Conservation (phyloP, 2,113 vertebrate genomes). For the Sarotherodon lohbergeri region DNA sequence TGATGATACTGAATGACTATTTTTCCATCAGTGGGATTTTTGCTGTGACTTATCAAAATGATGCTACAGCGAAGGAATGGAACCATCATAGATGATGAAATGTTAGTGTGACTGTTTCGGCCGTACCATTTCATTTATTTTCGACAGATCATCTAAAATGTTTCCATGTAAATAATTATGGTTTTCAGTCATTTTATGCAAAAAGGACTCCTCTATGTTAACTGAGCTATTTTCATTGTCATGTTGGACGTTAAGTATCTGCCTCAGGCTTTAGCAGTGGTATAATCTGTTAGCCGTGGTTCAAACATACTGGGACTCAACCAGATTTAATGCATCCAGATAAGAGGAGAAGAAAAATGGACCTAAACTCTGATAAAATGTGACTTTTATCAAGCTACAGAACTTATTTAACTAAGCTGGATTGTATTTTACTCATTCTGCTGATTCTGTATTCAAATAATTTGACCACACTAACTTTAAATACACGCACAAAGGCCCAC, state of each 20-base stretch:
- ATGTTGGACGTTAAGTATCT: neutral
- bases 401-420: neutral
- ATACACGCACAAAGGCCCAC: neutral
- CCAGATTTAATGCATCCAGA: neutral
- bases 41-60: neutral
- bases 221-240: rapidly evolving
- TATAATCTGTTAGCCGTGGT: neutral
- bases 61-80: rapidly evolving
- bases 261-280: neutral
- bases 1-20: neutral
- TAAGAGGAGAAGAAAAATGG: neutral
- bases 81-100: rapidly evolving
- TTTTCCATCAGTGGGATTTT: neutral
- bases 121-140: rapidly evolving
- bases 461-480: neutral
- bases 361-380: rapidly evolving
- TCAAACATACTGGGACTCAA: neutral
- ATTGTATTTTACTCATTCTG: neutral
- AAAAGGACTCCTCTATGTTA: rapidly evolving
- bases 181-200: rapidly evolving
- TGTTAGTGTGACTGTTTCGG: rapidly evolving
- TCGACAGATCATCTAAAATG: neutral
- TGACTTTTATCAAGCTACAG: neutral
- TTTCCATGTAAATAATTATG: neutral
- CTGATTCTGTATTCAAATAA: neutral